Percentiles rank a stretch among this genome's conserved stretches.
phyloP scores from a whole-genome alignment of 2,113 vertebrate genomes.

The Xyrauchen texanus region DNA sequence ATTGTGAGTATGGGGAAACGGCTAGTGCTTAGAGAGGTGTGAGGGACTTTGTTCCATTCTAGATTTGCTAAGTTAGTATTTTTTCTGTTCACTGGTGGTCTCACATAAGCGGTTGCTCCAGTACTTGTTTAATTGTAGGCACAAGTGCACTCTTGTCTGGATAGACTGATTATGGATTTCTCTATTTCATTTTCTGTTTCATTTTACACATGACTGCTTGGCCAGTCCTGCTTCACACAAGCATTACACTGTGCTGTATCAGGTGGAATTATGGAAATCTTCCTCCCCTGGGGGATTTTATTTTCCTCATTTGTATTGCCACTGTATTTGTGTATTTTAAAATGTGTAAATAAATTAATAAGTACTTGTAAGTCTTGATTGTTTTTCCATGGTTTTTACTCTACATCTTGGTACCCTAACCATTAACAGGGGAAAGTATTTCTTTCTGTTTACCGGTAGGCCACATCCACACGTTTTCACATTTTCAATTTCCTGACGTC shows the following conservation, averaged over 20 bases:
- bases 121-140: constrained; percentile 46
- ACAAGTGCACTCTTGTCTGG: constrained; percentile 30
- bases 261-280: constrained; percentile 71
- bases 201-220: constrained; percentile 48
- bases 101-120: constrained; percentile 50
- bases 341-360: constrained; percentile 94
- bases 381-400: too few relatives aligned
- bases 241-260: constrained; percentile 66
- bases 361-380: constrained; percentile 76
- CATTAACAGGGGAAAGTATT: too few relatives aligned
- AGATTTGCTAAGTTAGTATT: constrained; percentile 45
- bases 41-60: constrained; percentile 57
- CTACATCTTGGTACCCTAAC: too few relatives aligned
- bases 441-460: too few relatives aligned
- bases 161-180: constrained; percentile 40
- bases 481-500: too few relatives aligned
- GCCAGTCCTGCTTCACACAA: constrained; percentile 54
- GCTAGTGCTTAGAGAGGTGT: constrained; percentile 56
- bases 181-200: constrained; percentile 34
- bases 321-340: constrained; percentile 90
- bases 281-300: constrained; percentile 64
- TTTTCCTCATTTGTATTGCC: constrained; percentile 81
- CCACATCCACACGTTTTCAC: too few relatives aligned
- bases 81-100: constrained; percentile 40
- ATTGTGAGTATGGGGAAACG: constrained; percentile 37